Percentiles rank a stretch among this genome's conserved stretches.
These are phyloP conservation scores for Eurystomus glaucurus DNA, from an alignment of 2,797 vertebrate genomes.

Conservation along the genomic window DNA sequence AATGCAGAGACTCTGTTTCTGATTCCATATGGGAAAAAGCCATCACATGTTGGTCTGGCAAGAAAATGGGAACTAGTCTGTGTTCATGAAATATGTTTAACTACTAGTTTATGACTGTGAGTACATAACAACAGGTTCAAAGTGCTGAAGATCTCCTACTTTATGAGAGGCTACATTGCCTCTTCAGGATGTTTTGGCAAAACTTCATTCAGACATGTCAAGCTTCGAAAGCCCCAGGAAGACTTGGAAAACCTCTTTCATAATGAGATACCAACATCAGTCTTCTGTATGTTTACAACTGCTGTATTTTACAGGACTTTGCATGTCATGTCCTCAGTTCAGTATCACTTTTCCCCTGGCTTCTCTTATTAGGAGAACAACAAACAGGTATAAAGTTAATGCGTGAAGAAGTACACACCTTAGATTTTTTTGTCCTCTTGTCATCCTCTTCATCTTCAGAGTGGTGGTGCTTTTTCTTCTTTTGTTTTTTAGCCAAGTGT, in stretches of 20 bases:
- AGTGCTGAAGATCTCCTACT: neutral
- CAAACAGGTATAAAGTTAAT: neutral
- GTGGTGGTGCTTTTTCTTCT: conserved; percentile 89
- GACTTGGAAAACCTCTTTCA: neutral
- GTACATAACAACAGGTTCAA: neutral
- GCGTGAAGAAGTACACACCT: conserved; percentile 79
- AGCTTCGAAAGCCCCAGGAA: neutral
- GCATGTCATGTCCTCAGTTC: neutral
- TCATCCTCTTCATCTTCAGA: conserved; percentile 90
- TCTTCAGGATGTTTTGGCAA: neutral
- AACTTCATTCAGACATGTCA: neutral
- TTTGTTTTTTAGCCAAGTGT: conserved; percentile 88
- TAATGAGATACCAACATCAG: neutral
- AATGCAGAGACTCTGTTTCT: neutral
- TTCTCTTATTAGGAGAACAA: neutral
- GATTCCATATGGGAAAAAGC: neutral
- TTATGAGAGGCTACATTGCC: neutral
- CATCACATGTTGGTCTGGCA: neutral
- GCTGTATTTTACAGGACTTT: neutral
- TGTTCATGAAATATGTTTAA: neutral
- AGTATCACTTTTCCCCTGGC: neutral
- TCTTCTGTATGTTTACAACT: neutral
- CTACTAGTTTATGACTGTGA: neutral
- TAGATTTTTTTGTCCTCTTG: conserved; percentile 88
- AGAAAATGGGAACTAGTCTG: neutral